A percentile compares a stretch with the other conserved stretches of the same genome.
These are phyloP conservation scores for Emys orbicularis DNA, from an alignment of 2,797 vertebrate genomes.

Conservation along the genomic window DNA sequence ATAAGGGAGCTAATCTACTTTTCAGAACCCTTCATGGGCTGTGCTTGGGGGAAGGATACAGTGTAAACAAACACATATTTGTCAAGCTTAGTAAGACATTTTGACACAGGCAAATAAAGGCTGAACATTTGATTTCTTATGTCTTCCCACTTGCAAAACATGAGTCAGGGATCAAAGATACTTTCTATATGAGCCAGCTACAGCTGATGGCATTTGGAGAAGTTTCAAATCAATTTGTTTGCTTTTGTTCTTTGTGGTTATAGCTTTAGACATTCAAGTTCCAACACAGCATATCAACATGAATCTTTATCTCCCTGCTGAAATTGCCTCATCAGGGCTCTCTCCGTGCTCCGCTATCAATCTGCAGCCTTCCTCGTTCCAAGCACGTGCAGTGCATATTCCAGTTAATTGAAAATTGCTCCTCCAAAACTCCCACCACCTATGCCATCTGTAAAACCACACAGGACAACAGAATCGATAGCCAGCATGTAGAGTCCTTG, in stretches of 20 bases:
- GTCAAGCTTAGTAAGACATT: not conserved
- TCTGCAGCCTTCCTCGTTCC: not conserved
- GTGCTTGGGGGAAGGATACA: not conserved
- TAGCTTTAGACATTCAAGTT: not conserved
- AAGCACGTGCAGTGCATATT: not conserved
- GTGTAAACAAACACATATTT: not conserved
- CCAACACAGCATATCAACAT: not conserved
- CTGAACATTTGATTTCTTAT: not conserved
- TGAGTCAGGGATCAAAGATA: not conserved
- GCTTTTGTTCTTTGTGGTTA: not conserved
- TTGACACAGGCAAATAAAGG: not conserved
- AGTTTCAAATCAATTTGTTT: not conserved
- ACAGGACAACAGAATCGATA: not conserved
- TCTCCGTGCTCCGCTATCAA: not conserved
- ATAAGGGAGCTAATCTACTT: not conserved
- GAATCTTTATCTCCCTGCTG: not conserved
- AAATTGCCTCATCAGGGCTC: not conserved
- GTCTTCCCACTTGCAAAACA: not conserved
- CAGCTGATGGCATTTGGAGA: not conserved
- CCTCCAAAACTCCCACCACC: not conserved
- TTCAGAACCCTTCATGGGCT: not conserved
- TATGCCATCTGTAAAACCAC: not conserved
- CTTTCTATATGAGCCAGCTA: not conserved
- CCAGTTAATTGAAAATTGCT: not conserved
- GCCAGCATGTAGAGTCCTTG: not conserved